Evolutionary conservation across 1,140 invertebrate genomes (phyloP).

Genomic region (Trichogramma pretiosum): DNA sequence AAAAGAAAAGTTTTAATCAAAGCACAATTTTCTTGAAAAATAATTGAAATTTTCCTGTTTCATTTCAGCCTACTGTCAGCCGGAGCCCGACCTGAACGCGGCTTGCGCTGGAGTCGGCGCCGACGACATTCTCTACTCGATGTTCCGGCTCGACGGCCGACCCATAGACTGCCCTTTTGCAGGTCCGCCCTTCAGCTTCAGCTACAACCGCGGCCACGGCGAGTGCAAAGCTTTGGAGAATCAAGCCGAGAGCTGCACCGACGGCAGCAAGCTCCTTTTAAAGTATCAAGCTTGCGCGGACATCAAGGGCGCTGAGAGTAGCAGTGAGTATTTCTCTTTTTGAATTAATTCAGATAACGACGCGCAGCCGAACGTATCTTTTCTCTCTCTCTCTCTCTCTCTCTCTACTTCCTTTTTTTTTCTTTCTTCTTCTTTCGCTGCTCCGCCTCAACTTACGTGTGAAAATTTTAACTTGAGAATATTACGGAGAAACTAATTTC

Average conservation of each 20-base stretch:
- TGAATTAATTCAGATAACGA: neutral
- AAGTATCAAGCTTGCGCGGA: slow-evolving; percentile 60
- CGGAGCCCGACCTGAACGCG: slow-evolving; percentile 1
- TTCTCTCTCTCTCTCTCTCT: neutral
- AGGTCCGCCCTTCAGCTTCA: slow-evolving; percentile 69
- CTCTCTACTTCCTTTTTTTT: neutral
- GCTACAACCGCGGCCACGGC: slow-evolving; percentile 58
- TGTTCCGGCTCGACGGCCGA: slow-evolving; percentile 60
- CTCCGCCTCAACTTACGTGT: too few species aligned
- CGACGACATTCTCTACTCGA: slow-evolving; percentile 62
- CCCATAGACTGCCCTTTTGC: slow-evolving; percentile 65
- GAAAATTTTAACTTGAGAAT: too few species aligned
- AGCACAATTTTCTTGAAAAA: too few species aligned
- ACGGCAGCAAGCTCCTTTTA: slow-evolving; percentile 52
- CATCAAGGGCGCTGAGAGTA: slow-evolving; percentile 47
- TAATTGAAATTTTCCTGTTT: too few species aligned
- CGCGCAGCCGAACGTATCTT: neutral
- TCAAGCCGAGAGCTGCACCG: slow-evolving; percentile 55
- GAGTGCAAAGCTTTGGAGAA: slow-evolving; percentile 53
- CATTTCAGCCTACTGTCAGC: slow-evolving; percentile 13
- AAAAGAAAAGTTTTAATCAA: too few species aligned
- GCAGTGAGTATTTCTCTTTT: slow-evolving; percentile 35
- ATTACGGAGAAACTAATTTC: too few species aligned
- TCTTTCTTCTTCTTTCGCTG: neutral
- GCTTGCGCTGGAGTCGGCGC: slow-evolving; percentile 56